A percentile compares a stretch with the other conserved stretches of the same genome.
Conservation (phyloP, 2,797 vertebrate genomes). For the Cyprinella venusta region DNA sequence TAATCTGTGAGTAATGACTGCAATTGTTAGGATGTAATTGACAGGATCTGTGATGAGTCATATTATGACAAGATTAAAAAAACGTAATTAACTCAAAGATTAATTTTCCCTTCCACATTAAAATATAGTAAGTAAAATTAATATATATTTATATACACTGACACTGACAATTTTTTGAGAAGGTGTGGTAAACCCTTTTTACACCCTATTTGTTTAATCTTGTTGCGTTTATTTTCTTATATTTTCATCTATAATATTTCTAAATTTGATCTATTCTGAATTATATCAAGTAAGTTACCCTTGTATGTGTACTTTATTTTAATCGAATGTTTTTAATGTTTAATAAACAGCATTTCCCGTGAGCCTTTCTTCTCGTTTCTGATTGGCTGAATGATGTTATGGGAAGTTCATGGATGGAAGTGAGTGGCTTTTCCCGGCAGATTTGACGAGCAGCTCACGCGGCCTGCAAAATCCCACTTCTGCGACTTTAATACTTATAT, state of each 20-base stretch:
- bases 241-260: background rate
- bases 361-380: slow-evolving; percentile 8
- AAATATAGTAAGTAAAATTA: background rate
- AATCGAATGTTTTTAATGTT: background rate
- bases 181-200: background rate
- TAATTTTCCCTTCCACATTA: background rate
- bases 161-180: background rate
- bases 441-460: slow-evolving; percentile 3
- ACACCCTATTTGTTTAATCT: no score
- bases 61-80: background rate
- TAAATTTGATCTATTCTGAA: no score
- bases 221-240: background rate
- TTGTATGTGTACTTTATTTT: background rate
- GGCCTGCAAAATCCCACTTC: background rate
- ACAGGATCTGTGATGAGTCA: background rate
- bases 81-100: background rate
- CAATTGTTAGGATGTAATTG: background rate
- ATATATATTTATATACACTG: background rate
- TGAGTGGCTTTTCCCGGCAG: slow-evolving; percentile 30
- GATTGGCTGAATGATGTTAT: slow-evolving; percentile 47
- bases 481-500: background rate
- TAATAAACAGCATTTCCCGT: slow-evolving; percentile 46
- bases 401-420: slow-evolving; percentile 22
- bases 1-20: background rate
- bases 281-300: no score